A percentile compares a stretch with the other conserved stretches of the same genome.
Conservation (phyloP, 2,888 invertebrate genomes). For the Sepioteuthis lessoniana region DNA sequence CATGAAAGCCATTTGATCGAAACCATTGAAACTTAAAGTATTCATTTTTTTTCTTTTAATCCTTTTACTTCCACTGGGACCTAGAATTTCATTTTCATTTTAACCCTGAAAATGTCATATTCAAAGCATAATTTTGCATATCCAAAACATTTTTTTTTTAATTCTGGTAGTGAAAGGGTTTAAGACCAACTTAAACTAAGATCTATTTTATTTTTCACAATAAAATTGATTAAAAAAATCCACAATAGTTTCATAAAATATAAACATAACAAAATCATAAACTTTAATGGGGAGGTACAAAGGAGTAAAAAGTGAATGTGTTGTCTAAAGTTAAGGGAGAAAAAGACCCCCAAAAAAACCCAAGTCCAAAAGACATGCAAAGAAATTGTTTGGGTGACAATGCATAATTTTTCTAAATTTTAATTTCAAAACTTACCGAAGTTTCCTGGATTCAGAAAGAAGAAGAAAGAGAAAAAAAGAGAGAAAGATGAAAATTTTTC, state of each 20-base stretch:
- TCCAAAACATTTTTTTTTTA: no score
- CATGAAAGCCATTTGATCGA: no score
- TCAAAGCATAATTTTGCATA: no score
- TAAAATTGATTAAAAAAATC: background rate
- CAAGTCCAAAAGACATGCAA: background rate
- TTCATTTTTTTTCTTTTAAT: no score
- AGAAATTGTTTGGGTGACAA: background rate
- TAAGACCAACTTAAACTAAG: background rate
- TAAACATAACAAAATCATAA: background rate
- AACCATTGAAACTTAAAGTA: no score
- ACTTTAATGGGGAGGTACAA: background rate
- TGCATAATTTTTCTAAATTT: background rate
- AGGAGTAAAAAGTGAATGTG: background rate
- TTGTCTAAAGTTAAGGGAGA: background rate
- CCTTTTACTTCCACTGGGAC: no score
- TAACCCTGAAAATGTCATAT: no score
- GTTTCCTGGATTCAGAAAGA: background rate
- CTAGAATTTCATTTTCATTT: no score
- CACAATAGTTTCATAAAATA: background rate
- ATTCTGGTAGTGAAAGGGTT: no score
- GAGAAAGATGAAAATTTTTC: background rate
- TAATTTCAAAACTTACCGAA: background rate
- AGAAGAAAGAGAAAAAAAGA: background rate
- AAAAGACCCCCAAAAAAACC: no score
- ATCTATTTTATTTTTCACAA: background rate